These are phyloP conservation scores for Etheostoma nigrum DNA, from an alignment of 2,797 vertebrate species.

Conservation along the genomic window DNA sequence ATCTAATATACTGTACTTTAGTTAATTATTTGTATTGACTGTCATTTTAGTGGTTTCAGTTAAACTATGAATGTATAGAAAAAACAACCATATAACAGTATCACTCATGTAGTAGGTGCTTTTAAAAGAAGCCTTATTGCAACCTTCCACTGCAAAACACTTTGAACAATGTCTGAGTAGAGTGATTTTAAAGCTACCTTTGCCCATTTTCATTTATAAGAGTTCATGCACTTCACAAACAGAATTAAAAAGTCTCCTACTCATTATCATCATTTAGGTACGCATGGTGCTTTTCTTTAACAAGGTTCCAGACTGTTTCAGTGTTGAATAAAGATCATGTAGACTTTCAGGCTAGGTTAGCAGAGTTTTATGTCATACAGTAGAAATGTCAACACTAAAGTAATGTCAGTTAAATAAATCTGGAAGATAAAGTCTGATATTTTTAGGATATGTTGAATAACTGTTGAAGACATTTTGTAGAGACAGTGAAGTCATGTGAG, in stretches of 20 bases:
- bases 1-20: constrained; percentile 75
- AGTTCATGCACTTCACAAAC: constrained; percentile 12
- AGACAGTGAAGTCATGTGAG: constrained; percentile 64
- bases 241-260: constrained; percentile 10
- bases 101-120: constrained; percentile 77
- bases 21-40: constrained; percentile 71
- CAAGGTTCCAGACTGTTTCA: constrained; percentile 49
- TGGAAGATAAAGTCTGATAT: constrained; percentile 24
- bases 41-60: constrained; percentile 67
- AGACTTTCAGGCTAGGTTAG: constrained; percentile 66
- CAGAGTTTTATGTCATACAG: constrained; percentile 41
- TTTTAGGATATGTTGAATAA: constrained; percentile 51
- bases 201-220: constrained; percentile 35
- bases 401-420: constrained; percentile 46
- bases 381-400: constrained; percentile 41
- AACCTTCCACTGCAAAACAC: constrained; percentile 50
- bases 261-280: constrained; percentile 51
- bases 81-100: constrained; percentile 44
- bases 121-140: constrained; percentile 71
- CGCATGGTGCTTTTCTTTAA: constrained; percentile 61
- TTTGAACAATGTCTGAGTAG: constrained; percentile 42
- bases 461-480: constrained; percentile 54
- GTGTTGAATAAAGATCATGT: constrained; percentile 47
- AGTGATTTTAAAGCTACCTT: constrained; percentile 63
- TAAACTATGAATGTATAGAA: constrained; percentile 78